Evolutionary conservation across 2,888 invertebrate species (phyloP).

Genomic region (Cryptocephalus primarius): DNA sequence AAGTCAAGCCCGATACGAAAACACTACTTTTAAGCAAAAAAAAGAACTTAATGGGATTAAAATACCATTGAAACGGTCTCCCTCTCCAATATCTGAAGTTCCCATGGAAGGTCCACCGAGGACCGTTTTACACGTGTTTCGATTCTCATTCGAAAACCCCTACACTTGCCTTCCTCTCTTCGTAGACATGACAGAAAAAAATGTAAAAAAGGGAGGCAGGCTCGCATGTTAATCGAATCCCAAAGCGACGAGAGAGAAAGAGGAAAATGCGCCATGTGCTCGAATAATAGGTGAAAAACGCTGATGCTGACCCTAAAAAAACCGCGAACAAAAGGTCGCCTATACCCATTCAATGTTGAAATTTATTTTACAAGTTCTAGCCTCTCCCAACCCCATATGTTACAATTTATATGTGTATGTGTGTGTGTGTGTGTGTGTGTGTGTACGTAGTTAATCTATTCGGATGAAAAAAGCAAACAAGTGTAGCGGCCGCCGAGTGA

Average conservation of each 20-base stretch:
- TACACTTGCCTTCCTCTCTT: no score
- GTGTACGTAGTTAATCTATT: not conserved
- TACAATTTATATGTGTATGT: conserved; percentile 6
- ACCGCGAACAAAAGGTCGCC: conserved; percentile 8
- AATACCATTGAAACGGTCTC: no score
- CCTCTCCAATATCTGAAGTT: no score
- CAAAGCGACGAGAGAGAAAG: not conserved
- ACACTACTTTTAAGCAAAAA: no score
- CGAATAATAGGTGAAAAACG: conserved; percentile 7
- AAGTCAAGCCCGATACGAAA: no score
- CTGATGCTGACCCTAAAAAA: conserved; percentile 9
- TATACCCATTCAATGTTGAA: conserved; percentile 7
- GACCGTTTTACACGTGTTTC: no score
- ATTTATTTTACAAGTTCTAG: conserved; percentile 8
- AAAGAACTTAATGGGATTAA: no score
- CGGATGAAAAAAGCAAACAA: not conserved
- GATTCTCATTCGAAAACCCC: no score
- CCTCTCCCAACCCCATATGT: conserved; percentile 11
- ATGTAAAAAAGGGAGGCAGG: not conserved
- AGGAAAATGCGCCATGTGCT: conserved; percentile 7
- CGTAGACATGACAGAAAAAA: not conserved
- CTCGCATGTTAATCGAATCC: not conserved
- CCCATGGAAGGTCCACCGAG: no score
- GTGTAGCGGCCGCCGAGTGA: not conserved
- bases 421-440: not conserved